Conservation (phyloP, 2,888 invertebrate genomes). For the Gymnosoma rotundatum region DNA sequence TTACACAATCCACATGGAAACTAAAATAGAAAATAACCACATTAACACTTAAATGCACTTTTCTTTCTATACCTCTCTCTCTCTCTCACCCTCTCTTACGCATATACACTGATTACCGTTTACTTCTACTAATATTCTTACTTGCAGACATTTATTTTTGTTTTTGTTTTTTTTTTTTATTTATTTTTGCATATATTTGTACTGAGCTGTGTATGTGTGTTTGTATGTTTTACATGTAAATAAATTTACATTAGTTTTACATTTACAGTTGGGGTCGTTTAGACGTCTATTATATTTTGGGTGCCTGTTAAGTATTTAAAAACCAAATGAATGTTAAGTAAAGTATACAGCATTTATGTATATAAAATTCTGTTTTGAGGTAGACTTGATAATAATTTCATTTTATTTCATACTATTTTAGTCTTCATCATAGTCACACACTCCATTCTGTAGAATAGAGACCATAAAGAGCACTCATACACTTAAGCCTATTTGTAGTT, state of each 20-base stretch:
- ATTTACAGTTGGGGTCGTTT: background rate
- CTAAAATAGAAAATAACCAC: conserved; percentile 35
- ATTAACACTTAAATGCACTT: conserved; percentile 19
- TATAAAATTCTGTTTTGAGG: conserved; percentile 40
- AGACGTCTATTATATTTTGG: conserved; percentile 23
- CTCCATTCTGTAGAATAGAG: background rate
- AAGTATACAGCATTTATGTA: conserved; percentile 14
- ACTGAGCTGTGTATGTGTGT: background rate
- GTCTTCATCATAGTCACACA: conserved; percentile 6
- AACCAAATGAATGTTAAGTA: conserved; percentile 65
- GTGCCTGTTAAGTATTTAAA: conserved; percentile 63
- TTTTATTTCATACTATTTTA: background rate
- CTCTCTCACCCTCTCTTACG: background rate
- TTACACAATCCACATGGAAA: conserved; percentile 14
- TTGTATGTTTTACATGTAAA: background rate
- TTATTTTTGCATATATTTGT: background rate
- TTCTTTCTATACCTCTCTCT: background rate
- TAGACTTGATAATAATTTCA: conserved; percentile 6
- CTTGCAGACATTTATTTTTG: conserved; percentile 29
- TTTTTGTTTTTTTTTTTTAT: conserved; percentile 4
- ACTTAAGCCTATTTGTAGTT: background rate
- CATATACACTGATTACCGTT: background rate
- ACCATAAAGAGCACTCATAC: background rate
- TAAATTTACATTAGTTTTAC: background rate
- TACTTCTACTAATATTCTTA: conserved; percentile 29